phyloP scores from a whole-genome alignment of 2,113 vertebrate species.

The Micromys minutus region DNA sequence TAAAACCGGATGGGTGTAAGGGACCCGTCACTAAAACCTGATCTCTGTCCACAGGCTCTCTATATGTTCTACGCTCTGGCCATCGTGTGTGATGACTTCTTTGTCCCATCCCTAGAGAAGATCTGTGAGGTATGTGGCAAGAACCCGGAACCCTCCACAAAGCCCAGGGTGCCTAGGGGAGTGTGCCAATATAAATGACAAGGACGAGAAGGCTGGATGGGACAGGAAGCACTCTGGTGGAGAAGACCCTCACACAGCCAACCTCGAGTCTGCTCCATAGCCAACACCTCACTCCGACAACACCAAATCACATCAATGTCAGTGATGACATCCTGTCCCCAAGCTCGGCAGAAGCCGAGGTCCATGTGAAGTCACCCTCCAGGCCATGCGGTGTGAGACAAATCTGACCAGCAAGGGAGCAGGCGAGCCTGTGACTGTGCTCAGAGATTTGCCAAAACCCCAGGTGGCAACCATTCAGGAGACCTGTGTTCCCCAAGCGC shows the following conservation, averaged over 20 bases:
- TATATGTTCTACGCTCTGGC: conserved; percentile 99
- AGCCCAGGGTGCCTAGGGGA: neutral
- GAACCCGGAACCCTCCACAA: neutral
- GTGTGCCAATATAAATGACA: fast-evolving
- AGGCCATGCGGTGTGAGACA: too few relatives aligned
- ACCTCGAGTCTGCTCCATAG: fast-evolving
- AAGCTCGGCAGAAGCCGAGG: neutral
- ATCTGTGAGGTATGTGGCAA: conserved; percentile 93
- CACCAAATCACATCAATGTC: neutral
- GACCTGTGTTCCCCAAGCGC: neutral
- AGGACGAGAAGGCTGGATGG: fast-evolving
- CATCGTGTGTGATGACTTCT: conserved; percentile 97
- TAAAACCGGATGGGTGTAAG: neutral
- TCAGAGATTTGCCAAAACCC: neutral
- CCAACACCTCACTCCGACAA: neutral
- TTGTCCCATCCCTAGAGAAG: conserved; percentile 97
- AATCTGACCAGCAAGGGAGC: neutral
- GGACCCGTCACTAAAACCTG: fast-evolving
- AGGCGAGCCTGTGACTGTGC: neutral
- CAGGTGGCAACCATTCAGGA: neutral
- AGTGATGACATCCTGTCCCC: neutral
- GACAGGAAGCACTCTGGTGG: neutral
- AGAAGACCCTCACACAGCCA: fast-evolving
- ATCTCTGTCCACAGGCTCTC: conserved; percentile 88
- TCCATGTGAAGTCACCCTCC: fast-evolving